Evolutionary conservation across 2,797 vertebrate species (phyloP).

Genomic region (Oophaga sylvatica): DNA sequence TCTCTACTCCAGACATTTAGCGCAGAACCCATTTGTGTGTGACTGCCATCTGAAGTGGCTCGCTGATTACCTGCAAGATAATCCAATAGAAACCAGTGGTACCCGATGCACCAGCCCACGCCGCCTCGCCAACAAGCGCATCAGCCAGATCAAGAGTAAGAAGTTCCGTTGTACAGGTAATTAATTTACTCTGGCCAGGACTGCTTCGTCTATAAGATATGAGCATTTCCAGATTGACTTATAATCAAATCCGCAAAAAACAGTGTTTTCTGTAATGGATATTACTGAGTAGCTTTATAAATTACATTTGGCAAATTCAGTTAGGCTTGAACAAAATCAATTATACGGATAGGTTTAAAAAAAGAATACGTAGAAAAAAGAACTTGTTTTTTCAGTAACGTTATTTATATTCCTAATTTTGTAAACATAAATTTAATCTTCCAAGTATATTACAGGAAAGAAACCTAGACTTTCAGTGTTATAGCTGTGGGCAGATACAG

Average conservation of each 20-base stretch:
- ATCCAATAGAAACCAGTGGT: constrained; percentile 99
- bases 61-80: constrained; percentile 97
- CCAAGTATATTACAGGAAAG: not conserved
- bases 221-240: constrained; percentile 73
- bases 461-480: not conserved
- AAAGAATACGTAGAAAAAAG: constrained; percentile 61
- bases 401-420: not conserved
- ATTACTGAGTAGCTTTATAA: constrained; percentile 75
- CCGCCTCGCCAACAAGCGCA: constrained; percentile 96
- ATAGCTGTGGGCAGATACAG: no score
- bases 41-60: constrained; percentile 99
- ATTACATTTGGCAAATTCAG: constrained; percentile 80
- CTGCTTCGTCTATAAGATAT: constrained; percentile 67
- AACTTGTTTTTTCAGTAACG: not conserved
- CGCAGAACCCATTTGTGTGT: constrained; percentile 99
- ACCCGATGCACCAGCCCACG: constrained; percentile 96
- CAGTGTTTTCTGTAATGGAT: constrained; percentile 74
- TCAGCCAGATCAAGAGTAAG: constrained; percentile 99
- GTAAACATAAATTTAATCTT: not conserved
- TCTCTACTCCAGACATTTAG: constrained; percentile 87
- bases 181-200: constrained; percentile 70
- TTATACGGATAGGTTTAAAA: constrained; percentile 72
- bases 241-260: constrained; percentile 77
- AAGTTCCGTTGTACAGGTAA: constrained; percentile 99
- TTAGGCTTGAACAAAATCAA: constrained; percentile 78